Evolutionary conservation across 1,140 invertebrate genomes (phyloP), one percentile per base, ranked within the genome.

Genomic region (Maconellicoccus hirsutus): DNA sequence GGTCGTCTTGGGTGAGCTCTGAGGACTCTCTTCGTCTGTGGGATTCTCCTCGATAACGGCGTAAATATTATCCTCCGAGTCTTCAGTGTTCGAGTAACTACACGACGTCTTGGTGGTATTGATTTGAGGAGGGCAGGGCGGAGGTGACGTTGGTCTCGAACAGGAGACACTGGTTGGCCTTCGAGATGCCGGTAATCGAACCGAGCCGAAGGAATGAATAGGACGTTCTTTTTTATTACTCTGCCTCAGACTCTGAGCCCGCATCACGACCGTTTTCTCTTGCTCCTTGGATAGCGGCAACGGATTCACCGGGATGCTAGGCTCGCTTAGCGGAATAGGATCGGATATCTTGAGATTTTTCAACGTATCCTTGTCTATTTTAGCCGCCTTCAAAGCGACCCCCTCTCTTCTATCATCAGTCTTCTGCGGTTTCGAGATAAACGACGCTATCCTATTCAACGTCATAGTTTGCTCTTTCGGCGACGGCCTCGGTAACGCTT

Each of bases 31-130:
- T 80, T 75, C 75, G 79, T 77, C 27, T 1, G 78, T 75, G 0
- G 83, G 84, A 74, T 82, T 82, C 77, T 93, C 91, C 76, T 92
- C 89, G 63, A 93, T 93, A 0, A 91, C 87, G 0, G 90, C 90
- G 76, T 93, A 93, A 73, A 93, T 93, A 76, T 92, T 92, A 74
- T 93, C 91, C 26, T 74, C 79, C 39, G 76, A 80, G 25, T 33
- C 1, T 3, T 33, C 59, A 27, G 1, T 33, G 25, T 3, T 12
- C 1, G 12, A 21, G 6, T n/a, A 14, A 23, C 26, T n/a, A 21
- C 1, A 21, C 10, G 14, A 74, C 33, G 0, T 26, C 74, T 0
- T 75, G 75, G n/a, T 70, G 70, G 1, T 73, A 76, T 77, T 59
- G 75, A 76, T 74, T 77, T 79, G 71, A 26, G 81, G 73, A 0